Base-by-base conservation (phyloP, 2,888 invertebrate genomes). In the Synergus umbraculus region DNA sequence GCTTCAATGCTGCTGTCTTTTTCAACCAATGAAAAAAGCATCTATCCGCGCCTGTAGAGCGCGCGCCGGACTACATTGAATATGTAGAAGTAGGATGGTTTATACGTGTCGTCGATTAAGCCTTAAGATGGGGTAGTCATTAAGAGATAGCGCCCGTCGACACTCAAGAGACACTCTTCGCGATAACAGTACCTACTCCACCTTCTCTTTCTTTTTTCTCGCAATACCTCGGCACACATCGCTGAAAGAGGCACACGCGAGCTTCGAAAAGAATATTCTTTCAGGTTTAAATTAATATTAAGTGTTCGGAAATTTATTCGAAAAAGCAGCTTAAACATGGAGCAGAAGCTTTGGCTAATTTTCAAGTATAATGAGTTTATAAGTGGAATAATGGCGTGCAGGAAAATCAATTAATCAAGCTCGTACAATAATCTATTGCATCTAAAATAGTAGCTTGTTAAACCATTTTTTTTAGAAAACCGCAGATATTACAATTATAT, bases 21-120 rank as follows among this genome's bases (percentile, higher is more conserved):
- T 87, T 85, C 84, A 76, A 58, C 37, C 76, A 58, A 49, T 76
- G 43, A 60, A 63, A 76, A 77, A 79, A 80, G 77, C 79, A 82
- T 82, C 82, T 83, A 85, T 83, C 82, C 80, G 78, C 78, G 82
- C 77, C 67, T 64, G 64, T 78, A 80, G 82, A 76, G 78, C 81
- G 80, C 78, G 82, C 80, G 82, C 83, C 81, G 84, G 79, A 81
- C 81, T 85, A 82, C 86, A 84, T 90, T 90, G 90, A 91, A 91
- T 91, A 91, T 90, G 91, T 91, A 91, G 89, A 87, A 85, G 85
- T 85, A 83, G 82, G 90, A 91, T 91, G 91, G 88, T 91, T 91
- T 91, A 91, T 83, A 82, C 83, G 89, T 91, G 92, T 92, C 89
- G 89, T 85, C 89, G 92, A 92, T 92, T 91, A 91, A 91, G 88